Conservation (phyloP, 2,113 vertebrate species). For the Rhynchomys soricoides region DNA sequence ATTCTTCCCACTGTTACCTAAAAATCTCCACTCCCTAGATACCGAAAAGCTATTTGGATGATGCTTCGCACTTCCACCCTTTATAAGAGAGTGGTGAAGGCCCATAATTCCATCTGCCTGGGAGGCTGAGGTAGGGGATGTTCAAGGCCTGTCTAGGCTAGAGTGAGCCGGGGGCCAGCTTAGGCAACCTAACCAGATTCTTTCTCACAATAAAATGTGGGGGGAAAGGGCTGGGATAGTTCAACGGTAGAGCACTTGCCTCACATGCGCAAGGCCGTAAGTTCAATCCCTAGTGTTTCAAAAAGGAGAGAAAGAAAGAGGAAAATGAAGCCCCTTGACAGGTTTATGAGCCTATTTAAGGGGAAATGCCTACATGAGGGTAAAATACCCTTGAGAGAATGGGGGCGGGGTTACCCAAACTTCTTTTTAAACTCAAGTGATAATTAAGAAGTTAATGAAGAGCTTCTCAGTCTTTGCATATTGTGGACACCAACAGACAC, state of each 20-base stretch:
- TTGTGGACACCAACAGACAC: not conserved
- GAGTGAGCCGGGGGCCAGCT: not conserved
- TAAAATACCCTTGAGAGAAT: not conserved
- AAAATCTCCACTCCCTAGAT: not conserved
- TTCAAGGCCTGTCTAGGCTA: not conserved
- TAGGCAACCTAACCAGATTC: not conserved
- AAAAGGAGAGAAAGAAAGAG: not conserved
- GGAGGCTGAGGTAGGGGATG: not conserved
- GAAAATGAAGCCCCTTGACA: not conserved
- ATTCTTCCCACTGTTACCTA: not conserved
- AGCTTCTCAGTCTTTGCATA: conserved; percentile 18
- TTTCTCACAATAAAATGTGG: not conserved
- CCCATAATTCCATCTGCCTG: not conserved
- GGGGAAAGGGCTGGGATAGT: not conserved
- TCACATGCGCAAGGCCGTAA: not conserved
- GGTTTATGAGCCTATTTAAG: not conserved
- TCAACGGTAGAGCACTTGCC: not conserved
- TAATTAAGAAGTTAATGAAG: not conserved
- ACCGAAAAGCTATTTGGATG: not conserved
- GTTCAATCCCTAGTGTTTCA: not conserved
- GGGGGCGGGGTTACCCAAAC: not conserved
- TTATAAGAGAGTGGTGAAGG: not conserved
- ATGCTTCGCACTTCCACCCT: no score
- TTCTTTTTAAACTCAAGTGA: not conserved
- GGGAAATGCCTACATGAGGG: not conserved